Evolutionary conservation across 37 sponge, comb jelly and placozoan genomes (phyloP), one percentile per base, ranked within the genome.

Genomic region (Lycopodina hypogea): DNA sequence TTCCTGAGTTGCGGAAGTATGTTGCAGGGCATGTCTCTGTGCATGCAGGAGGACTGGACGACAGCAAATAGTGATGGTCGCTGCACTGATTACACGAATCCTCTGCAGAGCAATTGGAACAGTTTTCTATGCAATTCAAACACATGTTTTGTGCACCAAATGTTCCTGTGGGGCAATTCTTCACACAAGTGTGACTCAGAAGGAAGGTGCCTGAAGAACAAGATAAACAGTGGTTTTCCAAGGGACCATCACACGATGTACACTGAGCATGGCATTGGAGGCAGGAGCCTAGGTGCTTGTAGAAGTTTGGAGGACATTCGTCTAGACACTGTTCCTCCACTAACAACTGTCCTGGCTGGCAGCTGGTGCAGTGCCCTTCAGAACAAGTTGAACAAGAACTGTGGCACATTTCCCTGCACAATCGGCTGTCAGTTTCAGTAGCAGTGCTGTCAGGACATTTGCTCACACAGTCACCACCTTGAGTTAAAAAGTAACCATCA

Each of bases 371-470:
- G 15, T 82, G 34, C 33, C 56, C 59, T 4, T 84, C 84, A 12
- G 74, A 68, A 58, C 89, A 89, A 8, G 84, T 89, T 24, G 69
- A 56, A 75, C 89, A 89, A 18, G 84, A 68, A 9, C 37, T 14
- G 76, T 84, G 76, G 42, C 89, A 89, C 35, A 22, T 15, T 1
- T 57, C n/a, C 21, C 58, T 61, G 56, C 89, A 89, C n/a, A 22
- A 34, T 0, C 24, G 18, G 17, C 42, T 76, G 0, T 56, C 39
- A 0, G 56, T 35, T 42, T 89, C 69, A 19, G 56, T 48, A 22
- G 75, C 50, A 22, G 75, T 70, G 42, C 58, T 39, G 26, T 65
- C 42, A 12, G 89, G 85, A 59, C 89, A 89, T 12, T 21, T 23
- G 17, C 42, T 22, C 33, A 84, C 68, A 59, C 89, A 89, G 4